Evolutionary conservation across 2,797 vertebrate species (phyloP).

Genomic region (Botia almorhae): DNA sequence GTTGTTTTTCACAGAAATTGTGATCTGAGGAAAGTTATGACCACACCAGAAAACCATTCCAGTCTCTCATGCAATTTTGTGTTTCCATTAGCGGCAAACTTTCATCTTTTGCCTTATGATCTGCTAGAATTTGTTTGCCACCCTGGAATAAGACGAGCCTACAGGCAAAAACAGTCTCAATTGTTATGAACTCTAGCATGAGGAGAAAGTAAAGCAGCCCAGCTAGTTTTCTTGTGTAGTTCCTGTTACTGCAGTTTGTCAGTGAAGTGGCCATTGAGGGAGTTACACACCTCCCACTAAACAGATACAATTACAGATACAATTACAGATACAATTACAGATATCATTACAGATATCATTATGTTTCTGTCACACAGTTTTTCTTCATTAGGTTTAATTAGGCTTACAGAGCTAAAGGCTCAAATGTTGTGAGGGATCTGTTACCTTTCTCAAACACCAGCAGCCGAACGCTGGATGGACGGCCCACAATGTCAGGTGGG

Average conservation of each 20-base stretch:
- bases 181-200: not conserved
- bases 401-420: not conserved
- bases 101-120: conserved; percentile 39
- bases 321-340: too few species aligned
- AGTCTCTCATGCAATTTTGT: conserved; percentile 19
- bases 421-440: too few species aligned
- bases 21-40: conserved; percentile 10
- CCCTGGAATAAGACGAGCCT: conserved; percentile 19
- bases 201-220: not conserved
- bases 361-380: not conserved
- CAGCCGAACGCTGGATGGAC: conserved; percentile 88
- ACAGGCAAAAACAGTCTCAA: conserved; percentile 27
- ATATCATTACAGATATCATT: not conserved
- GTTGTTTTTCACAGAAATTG: conserved; percentile 23
- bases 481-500: conserved; percentile 93
- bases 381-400: too few species aligned
- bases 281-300: not conserved
- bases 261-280: not conserved
- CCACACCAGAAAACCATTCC: conserved; percentile 26
- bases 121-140: conserved; percentile 22
- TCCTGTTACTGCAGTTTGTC: not conserved
- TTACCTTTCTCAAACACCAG: conserved; percentile 91
- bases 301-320: not conserved
- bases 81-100: conserved; percentile 36
- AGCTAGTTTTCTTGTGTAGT: not conserved